Base-by-base conservation (phyloP, 2,888 invertebrate genomes). In the Cephus pulcher region DNA sequence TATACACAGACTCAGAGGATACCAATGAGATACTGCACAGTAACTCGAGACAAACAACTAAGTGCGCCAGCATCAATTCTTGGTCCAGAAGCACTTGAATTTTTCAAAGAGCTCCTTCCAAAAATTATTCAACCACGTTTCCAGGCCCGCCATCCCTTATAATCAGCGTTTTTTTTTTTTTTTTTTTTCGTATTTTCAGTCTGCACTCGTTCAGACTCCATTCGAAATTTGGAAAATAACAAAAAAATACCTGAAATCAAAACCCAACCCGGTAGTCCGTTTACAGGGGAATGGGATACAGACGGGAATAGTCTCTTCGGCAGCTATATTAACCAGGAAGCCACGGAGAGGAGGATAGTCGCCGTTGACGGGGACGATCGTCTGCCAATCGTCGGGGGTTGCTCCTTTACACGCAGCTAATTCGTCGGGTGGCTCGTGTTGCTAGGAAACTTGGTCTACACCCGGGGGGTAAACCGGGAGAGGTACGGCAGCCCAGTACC, bases 401-500 rank as follows among this genome's bases (percentile, higher is more conserved):
- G 56, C 23, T 56, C 56, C 23, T 56, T 56, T 56, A 23, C 56
- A 23, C 56, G 56, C 56, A 34, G 74, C 37, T 74, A 74, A 74
- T 74, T 74, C 74, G 74, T 34, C 74, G 74, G n/a, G n/a, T 34
- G 12, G 74, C 33, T 33, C 71, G 71, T 34, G 74, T 74, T 74
- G 33, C 74, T 35, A 34, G 74, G 74, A 56, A 56, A 56, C 56
- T 71, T 71, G 71, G 74, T 35, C 4, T 6, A 4, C 34, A 4
- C 11, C 32, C 35, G 35, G 35, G 35, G 74, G 74, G 34, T n/a
- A 74, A 12, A 35, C 12, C 12, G 35, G 34, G 56, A 56, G 56
- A 23, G 56, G 23, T 56, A 56, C 56, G 56, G 15, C 35, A 74
- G 23, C 56, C n/a, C 70, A 75, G 40, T 73, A 73, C 81, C 79